A percentile compares a stretch with the other conserved stretches of the same genome.
Evolutionary conservation across 2,797 vertebrate genomes (phyloP).

Genomic region (Passerculus sandwichensis): DNA sequence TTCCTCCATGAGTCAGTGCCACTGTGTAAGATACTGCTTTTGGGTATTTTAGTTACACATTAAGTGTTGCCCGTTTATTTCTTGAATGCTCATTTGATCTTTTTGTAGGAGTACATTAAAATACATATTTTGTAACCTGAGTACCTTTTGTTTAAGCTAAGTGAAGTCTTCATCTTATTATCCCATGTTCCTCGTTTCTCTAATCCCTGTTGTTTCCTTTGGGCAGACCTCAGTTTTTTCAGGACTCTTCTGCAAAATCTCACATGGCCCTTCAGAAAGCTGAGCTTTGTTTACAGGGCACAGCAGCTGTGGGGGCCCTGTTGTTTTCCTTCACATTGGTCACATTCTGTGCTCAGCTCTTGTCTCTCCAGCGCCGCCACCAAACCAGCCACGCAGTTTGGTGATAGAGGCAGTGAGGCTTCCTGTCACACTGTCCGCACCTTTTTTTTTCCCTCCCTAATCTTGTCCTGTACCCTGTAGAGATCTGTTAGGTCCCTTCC

Average conservation of each 20-base stretch:
- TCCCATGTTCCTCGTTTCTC: neutral
- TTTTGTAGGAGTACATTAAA: neutral
- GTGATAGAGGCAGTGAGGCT: neutral
- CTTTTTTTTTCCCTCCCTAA: too few relatives aligned
- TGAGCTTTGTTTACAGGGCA: conserved; percentile 47
- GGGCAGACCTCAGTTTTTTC: neutral
- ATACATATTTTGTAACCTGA: neutral
- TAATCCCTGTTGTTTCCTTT: conserved; percentile 2
- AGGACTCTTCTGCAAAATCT: conserved; percentile 13
- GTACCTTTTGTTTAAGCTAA: neutral
- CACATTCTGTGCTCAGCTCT: conserved; percentile 31
- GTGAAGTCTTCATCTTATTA: neutral
- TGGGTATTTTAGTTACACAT: neutral
- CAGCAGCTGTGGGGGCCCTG: conserved; percentile 35
- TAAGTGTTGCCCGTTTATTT: neutral
- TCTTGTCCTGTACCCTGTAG: neutral
- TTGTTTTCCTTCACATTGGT: conserved; percentile 53
- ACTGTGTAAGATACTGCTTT: neutral
- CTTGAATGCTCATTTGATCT: neutral
- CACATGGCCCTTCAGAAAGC: conserved; percentile 42
- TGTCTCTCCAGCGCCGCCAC: neutral
- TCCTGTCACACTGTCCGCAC: neutral
- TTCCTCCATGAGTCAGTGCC: neutral
- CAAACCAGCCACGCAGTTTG: neutral
- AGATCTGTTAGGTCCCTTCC: neutral